Evolutionary conservation across 2,797 vertebrate genomes (phyloP).

Genomic region (Mus minutoides): DNA sequence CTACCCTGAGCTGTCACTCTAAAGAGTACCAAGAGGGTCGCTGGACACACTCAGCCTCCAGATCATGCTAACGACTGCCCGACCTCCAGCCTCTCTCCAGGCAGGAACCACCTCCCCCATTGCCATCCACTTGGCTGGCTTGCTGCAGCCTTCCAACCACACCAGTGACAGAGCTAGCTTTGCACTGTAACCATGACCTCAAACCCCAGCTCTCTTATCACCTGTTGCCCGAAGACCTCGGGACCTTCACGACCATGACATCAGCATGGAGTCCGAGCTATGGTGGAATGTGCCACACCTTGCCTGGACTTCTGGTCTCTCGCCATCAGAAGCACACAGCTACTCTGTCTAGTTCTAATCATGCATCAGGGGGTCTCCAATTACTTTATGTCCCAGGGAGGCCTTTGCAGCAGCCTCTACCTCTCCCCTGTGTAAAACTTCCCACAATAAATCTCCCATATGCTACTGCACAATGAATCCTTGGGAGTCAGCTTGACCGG

Average conservation of each 20-base stretch:
- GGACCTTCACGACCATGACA: background rate
- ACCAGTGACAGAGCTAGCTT: no score
- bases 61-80: accelerated
- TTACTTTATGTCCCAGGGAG: background rate
- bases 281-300: background rate
- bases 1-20: background rate
- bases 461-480: accelerated
- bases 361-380: background rate
- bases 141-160: background rate
- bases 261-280: background rate
- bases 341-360: background rate
- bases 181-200: background rate
- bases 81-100: accelerated
- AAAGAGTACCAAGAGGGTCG: background rate
- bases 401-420: background rate
- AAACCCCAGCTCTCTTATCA: background rate
- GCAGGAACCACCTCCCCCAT: background rate
- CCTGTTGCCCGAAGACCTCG: background rate
- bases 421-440: accelerated
- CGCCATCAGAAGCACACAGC: background rate
- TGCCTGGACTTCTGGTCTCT: background rate
- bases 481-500: background rate
- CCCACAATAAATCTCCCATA: accelerated
- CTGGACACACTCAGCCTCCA: accelerated
- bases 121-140: background rate